Evolutionary conservation across 2,797 vertebrate genomes (phyloP), one percentile per base, ranked within the genome.

Genomic region (Esox masquinongy): DNA sequence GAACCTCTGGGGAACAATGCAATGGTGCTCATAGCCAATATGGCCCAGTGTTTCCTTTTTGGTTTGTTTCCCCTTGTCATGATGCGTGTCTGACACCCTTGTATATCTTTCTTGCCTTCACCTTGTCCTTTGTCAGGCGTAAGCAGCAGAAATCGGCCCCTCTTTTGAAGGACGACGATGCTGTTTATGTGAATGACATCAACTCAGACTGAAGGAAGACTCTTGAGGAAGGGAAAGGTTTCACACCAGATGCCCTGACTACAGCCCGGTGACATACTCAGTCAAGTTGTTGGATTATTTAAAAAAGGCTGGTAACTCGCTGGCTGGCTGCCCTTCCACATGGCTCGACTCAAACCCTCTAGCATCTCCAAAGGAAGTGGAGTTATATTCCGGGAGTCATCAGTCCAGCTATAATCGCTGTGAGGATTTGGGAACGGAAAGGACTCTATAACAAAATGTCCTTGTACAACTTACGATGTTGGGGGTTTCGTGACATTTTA

Each of bases 141-240:
- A 98, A 94, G 89, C 97, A 94, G 89, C 97, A 92, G 87, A 94
- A 94, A 51, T 91, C 96, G 0, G 91, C 89, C 82, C 92, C 95
- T 78, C 79, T 95, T 43, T 83, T 83, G 77, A 89, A 88, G 64
- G 91, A 88, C 7, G 95, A 94, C 0, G 92, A 95, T 0, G 75
- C 84, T 14, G 94, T 95, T 9, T 91, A 95, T 74, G 76, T 85
- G 14, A 93, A 95, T 14, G 92, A 95, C 75, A 84, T 94, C 68
- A 95, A 94, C 85, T 96, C 94, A 0, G 96, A 97, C 1, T 96
- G 92, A 51, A 88, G 69, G 49, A 72, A 43, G 64, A 43, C 39
- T 1, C 9, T 1, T 1, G 39, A 6, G 39, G 39, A 43, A 43
- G 39, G 39, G 39, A 6, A 4, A 2, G 5, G 39, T 43, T 43